Conservation (phyloP, 1,140 invertebrate genomes). For the Rhopalosiphum maidis region DNA sequence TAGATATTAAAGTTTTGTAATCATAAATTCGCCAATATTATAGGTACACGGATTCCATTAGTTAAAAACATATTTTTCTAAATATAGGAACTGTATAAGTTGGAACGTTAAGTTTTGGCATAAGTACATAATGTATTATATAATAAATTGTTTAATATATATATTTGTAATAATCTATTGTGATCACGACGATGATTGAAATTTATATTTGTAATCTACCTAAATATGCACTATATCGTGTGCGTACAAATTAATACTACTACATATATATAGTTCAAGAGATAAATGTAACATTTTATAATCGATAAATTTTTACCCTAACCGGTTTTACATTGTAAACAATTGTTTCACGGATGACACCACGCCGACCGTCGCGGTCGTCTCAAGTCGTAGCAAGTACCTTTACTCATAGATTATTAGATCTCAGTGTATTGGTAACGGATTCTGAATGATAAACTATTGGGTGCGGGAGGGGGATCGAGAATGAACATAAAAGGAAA, state of each 20-base stretch:
- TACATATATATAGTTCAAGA: neutral
- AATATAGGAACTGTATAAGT: neutral
- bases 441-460: neutral
- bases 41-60: neutral
- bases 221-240: neutral
- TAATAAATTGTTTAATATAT: neutral
- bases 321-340: neutral
- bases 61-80: neutral
- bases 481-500: constrained; percentile 45
- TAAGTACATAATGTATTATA: neutral
- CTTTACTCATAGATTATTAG: neutral
- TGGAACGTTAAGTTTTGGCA: neutral
- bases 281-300: constrained; percentile 12
- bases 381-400: neutral
- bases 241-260: neutral
- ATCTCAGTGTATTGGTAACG: constrained; percentile 6
- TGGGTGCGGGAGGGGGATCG: neutral
- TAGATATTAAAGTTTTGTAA: neutral
- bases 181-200: neutral
- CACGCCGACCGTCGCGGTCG: neutral
- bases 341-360: neutral
- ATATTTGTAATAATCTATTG: neutral
- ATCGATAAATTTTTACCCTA: neutral
- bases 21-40: neutral
- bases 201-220: neutral